Evolutionary conservation across 2,888 invertebrate genomes (phyloP), one percentile per base, ranked within the genome.

Genomic region (Ametastegia equiseti): DNA sequence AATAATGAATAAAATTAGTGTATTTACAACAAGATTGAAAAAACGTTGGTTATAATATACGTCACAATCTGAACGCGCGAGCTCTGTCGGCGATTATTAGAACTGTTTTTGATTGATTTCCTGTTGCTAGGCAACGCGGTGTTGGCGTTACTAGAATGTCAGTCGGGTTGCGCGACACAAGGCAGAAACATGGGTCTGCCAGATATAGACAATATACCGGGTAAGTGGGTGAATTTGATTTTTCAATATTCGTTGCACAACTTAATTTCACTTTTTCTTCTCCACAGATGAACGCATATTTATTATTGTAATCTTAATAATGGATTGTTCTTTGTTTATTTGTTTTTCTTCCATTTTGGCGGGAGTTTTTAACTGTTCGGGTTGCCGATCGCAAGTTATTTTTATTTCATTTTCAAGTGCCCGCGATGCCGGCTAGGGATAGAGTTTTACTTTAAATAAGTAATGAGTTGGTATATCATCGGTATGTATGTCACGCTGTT

Each of bases 161-260:
- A 88, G 88, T 88, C 87, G 86, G 86, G 87, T 87, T 84, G 83
- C 84, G 88, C 86, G 86, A 86, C 86, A 86, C 84, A 87, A 86
- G 83, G 87, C 86, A 86, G 84, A 85, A 89, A 86, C 86, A 89
- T 89, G 89, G 89, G 89, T 81, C 86, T 89, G 83, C 86, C 89
- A 80, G 89, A 89, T 83, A 88, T 89, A 83, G 89, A 89, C 83
- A 88, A 88, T 81, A 89, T 89, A 88, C 89, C 89, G 82, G 89
- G 89, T 89, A 89, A 89, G 75, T 36, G 15, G 36, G 36, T 54
- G 65, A 15, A 19, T 47, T 47, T 27, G 1, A 47, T 71, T 45
- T 71, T 47, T n/a, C 1, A 36, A 71, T 2, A 2, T 45, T 71
- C n/a, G 4, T 30, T 47, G 27, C 6, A 0, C 30, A 30, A 3